Percentiles rank a stretch among this genome's conserved stretches.
Evolutionary conservation across 2,888 invertebrate genomes (phyloP).

Genomic region (Halictus quadricinctus): DNA sequence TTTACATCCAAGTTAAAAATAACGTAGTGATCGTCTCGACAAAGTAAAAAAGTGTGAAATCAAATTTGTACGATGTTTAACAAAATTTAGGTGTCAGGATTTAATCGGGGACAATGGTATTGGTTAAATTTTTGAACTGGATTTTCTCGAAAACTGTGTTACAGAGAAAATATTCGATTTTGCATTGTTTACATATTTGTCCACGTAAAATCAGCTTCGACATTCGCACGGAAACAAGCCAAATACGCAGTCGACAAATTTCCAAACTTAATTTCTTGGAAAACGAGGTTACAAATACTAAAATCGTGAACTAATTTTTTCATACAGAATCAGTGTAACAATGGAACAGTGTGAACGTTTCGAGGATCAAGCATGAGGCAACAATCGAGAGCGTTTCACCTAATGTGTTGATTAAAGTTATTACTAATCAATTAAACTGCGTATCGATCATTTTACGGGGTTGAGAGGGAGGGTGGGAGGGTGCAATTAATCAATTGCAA

Average conservation of each 20-base stretch:
- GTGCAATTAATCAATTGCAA: conserved; percentile 8
- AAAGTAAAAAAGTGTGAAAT: not conserved
- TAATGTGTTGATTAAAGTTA: not conserved
- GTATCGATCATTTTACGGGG: not conserved
- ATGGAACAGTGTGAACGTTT: not conserved
- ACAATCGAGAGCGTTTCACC: not conserved
- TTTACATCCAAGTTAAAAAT: not conserved
- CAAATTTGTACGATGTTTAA: not conserved
- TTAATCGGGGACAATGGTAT: not conserved
- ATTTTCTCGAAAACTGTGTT: not conserved
- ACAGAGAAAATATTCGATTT: not conserved
- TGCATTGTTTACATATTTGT: not conserved
- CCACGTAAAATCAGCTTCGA: not conserved
- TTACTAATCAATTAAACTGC: not conserved
- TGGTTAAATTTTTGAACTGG: not conserved
- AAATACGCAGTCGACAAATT: not conserved
- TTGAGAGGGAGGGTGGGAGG: not conserved
- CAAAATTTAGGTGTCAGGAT: not conserved
- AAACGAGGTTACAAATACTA: not conserved
- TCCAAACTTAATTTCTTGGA: not conserved
- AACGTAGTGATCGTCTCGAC: not conserved
- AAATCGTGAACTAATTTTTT: not conserved
- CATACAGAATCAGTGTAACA: not conserved
- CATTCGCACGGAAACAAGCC: not conserved
- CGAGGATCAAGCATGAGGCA: not conserved